Evolutionary conservation across 2,113 vertebrate species (phyloP).

Genomic region (Gymnarchus niloticus): DNA sequence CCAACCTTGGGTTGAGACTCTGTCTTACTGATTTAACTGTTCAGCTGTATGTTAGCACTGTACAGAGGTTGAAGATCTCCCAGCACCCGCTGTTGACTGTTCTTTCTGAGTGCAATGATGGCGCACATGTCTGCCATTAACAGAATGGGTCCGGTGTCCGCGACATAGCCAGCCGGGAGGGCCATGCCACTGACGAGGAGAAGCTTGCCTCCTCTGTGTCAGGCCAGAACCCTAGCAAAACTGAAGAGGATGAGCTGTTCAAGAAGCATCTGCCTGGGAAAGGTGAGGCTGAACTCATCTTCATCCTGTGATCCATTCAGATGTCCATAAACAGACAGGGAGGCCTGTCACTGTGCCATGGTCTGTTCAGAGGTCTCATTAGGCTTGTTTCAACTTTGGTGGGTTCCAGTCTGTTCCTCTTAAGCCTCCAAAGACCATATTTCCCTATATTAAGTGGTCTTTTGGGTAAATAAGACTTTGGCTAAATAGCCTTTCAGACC

Average conservation of each 20-base stretch:
- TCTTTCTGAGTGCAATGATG: background rate
- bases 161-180: constrained; percentile 57
- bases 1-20: background rate
- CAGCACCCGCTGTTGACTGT: background rate
- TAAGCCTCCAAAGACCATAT: background rate
- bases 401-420: background rate
- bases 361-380: background rate
- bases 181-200: constrained; percentile 84
- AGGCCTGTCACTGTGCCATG: background rate
- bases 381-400: background rate
- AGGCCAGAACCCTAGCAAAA: constrained; percentile 21
- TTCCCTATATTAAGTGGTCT: background rate
- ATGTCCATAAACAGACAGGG: background rate
- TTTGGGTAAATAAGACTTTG: background rate
- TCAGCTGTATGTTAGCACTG: background rate
- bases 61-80: no score
- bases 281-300: background rate
- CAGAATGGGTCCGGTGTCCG: constrained; percentile 59
- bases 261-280: background rate
- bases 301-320: background rate
- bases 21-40: background rate
- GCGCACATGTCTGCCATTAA: background rate
- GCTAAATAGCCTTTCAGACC: background rate
- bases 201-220: constrained; percentile 74
- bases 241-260: background rate